A percentile compares a stretch with the other conserved stretches of the same genome.
phyloP scores from a whole-genome alignment of 2,113 vertebrate genomes.

The Gymnarchus niloticus region DNA sequence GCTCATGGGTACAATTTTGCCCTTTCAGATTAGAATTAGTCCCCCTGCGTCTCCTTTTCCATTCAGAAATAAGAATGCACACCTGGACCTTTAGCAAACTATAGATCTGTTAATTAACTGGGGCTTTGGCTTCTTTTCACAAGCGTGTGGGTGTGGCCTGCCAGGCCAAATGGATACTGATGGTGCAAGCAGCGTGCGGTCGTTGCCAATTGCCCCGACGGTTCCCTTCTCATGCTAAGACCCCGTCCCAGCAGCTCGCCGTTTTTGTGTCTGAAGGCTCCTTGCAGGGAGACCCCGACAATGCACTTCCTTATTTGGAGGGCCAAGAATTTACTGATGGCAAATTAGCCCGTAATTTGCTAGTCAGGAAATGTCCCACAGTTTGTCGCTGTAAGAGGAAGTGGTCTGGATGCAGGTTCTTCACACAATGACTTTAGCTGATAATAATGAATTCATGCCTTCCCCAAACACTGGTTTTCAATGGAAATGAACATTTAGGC shows the following conservation, averaged over 20 bases:
- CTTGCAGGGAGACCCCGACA: constrained; percentile 55
- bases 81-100: not conserved
- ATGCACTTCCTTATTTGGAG: constrained; percentile 57
- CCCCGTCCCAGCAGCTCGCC: not conserved
- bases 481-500: not conserved
- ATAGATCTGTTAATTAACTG: not conserved
- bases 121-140: not conserved
- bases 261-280: constrained; percentile 54
- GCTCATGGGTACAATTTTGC: not conserved
- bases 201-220: no score
- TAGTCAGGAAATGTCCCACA: constrained; percentile 39
- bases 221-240: not conserved
- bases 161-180: no score
- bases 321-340: constrained; percentile 49
- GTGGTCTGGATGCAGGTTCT: constrained; percentile 10
- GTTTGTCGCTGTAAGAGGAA: constrained; percentile 8
- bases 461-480: not conserved
- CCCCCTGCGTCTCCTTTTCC: not conserved
- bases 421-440: not conserved
- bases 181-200: not conserved
- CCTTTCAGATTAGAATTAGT: not conserved
- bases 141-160: not conserved
- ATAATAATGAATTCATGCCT: no score
- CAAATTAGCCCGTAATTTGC: constrained; percentile 37
- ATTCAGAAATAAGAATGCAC: not conserved